These are phyloP conservation scores for Volucella inanis DNA, from an alignment of 2,888 invertebrate species.

Conservation along the genomic window DNA sequence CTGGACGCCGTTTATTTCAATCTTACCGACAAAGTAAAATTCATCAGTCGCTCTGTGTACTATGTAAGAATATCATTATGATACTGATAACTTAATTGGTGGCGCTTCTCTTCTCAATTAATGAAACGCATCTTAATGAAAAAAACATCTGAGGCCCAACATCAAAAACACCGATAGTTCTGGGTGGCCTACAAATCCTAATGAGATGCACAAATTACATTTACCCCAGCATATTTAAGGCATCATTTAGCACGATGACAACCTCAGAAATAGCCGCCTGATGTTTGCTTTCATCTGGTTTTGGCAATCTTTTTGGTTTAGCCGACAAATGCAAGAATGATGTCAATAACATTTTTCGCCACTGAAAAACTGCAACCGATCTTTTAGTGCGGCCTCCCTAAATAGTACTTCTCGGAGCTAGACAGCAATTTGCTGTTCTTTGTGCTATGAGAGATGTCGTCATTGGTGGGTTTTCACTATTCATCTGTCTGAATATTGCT, in stretches of 20 bases:
- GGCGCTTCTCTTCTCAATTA: constrained; percentile 52
- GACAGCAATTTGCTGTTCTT: too few relatives aligned
- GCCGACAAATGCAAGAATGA: too few relatives aligned
- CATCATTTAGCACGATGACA: constrained; percentile 40
- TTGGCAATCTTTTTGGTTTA: too few relatives aligned
- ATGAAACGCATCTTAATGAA: constrained; percentile 1
- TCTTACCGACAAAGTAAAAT: constrained; percentile 49
- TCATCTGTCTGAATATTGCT: too few relatives aligned
- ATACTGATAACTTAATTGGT: constrained; percentile 66
- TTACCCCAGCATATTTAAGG: constrained; percentile 26
- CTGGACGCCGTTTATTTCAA: too few relatives aligned
- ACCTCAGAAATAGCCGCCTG: constrained; percentile 5
- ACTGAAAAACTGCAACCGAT: too few relatives aligned
- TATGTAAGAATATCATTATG: constrained; percentile 20
- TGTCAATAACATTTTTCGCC: too few relatives aligned
- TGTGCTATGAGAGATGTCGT: too few relatives aligned
- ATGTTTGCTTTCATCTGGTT: constrained; percentile 5
- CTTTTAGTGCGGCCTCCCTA: too few relatives aligned
- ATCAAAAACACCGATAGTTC: constrained; percentile 43
- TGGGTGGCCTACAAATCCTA: constrained; percentile 54
- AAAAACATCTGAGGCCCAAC: not conserved
- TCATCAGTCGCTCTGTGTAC: not conserved
- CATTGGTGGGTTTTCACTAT: too few relatives aligned
- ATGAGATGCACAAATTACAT: constrained; percentile 59
- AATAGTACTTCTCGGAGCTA: too few relatives aligned